Conservation (phyloP, 2,797 vertebrate genomes). For the Pseudochirops corinnae region DNA sequence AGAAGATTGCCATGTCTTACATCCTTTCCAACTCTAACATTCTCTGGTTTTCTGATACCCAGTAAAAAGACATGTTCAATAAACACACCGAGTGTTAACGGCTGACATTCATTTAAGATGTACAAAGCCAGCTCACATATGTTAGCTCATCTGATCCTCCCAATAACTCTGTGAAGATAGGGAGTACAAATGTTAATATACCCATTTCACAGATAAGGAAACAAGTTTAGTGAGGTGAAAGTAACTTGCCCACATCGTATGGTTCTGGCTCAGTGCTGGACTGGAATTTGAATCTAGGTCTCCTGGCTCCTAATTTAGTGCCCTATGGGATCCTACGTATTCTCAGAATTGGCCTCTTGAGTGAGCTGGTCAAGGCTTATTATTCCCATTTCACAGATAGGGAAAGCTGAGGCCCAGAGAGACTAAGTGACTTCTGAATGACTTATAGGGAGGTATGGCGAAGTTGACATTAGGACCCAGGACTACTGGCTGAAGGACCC, state of each 20-base stretch:
- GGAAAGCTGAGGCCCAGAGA: background rate
- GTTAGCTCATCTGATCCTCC: background rate
- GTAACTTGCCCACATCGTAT: background rate
- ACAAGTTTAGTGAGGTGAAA: background rate
- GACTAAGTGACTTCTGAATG: background rate
- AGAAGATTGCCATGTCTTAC: background rate
- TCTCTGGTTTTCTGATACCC: background rate
- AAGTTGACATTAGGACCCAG: background rate
- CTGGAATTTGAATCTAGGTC: background rate
- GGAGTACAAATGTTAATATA: background rate
- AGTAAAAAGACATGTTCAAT: background rate
- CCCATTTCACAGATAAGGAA: background rate
- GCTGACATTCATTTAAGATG: background rate
- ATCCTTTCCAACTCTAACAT: background rate
- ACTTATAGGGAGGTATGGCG: background rate
- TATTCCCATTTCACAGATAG: background rate
- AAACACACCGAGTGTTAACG: background rate
- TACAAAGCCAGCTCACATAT: background rate
- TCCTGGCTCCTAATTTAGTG: background rate
- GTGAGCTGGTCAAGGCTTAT: background rate
- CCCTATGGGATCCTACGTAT: background rate
- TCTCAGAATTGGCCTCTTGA: background rate
- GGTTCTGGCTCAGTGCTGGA: background rate
- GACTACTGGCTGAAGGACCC: background rate
- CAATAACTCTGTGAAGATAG: background rate